Base-by-base conservation (phyloP, 2,797 vertebrate genomes). In the Periparus ater region DNA sequence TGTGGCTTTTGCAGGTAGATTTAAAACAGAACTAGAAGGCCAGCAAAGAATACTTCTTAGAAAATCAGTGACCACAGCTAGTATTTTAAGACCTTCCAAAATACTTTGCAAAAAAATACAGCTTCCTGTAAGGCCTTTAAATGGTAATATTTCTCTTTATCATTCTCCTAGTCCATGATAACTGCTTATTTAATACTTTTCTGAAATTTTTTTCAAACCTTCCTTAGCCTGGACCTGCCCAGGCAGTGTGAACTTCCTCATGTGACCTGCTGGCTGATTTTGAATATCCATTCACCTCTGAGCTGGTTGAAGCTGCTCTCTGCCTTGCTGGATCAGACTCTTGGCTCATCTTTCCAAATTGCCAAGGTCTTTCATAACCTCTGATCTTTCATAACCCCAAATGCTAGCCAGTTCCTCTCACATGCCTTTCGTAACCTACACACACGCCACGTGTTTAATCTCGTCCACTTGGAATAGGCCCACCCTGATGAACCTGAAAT, bases 341-440 rank as follows among this genome's bases (percentile, higher is more conserved):
- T 70, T 0, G 2, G 67, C 57, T 91, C 38, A 4, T 77, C 81
- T 95, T 91, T 96, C 81, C 15, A 83, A 91, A 94, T 79, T 68
- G 86, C 81, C 78, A 66, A 87, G 83, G 55, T 85, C 91, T 96
- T 96, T 96, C 60, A 16, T 96, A 97, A 96, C 80, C 76, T 81
- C 85, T 94, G 73, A 93, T 95, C 93, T 97, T 96, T 97, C 90
- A 85, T 97, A 96, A 97, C 85, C 76, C 63, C 76, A 63, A 67
- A 63, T 0, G 1, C 34, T 19, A 76, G 80, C 85, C 86, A 79
- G 76, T 87, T 86, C 83, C 73, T 93, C 77, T 90, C 60, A n/a
- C 77, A 57, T 22, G 67, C 93, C 38, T 96, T 95, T 94, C 2
- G 6, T 95, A 92, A 95, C 53, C 85, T 93, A 38, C 78, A 45